Evolutionary conservation across 2,888 invertebrate species (phyloP), one percentile per base, ranked within the genome.

Genomic region (Scaptomyza cyrtandrae): DNA sequence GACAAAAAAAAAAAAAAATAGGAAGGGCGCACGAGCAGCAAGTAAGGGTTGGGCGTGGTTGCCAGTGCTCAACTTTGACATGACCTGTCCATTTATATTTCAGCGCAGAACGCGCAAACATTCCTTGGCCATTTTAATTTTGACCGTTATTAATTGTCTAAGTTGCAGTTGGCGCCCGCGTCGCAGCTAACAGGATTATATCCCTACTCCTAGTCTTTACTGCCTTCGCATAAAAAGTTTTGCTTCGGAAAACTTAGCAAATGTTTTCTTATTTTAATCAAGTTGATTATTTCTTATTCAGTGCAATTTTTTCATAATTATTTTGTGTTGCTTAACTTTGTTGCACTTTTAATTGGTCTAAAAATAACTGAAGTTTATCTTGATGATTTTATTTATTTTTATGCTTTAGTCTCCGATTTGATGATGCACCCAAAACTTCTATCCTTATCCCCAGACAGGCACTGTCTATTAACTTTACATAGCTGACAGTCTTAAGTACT

Each of bases 131-230:
- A 61, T 60, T 73, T 75, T 57, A 48, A 64, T 76, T 69, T 74
- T 44, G 71, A 61, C 44, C 68, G 66, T 80, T 76, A 86, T 84
- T 84, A 85, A 85, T 85, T 85, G 82, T 84, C 78, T 75, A 57
- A 54, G 61, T 52, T 53, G 64, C 61, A 46, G 37, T 35, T 54
- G 49, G 16, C 50, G 46, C 27, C 14, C 43, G 64, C 67, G 58
- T 71, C 68, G 62, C 68, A 63, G 64, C 67, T 44, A 80, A 80
- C 46, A 37, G 62, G 69, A 69, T 77, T 80, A 68, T 67, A 64
- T 58, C 44, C 53, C n/a, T 3, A 9, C 6, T 13, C 9, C 6
- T n/a, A n/a, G 6, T 16, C 16, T n/a, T 4, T 3, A 14, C 11
- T 31, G 35, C 33, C 16, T 10, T 43, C n/a, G 31, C 41, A 50